These are phyloP conservation scores for Zaprionus nigranus DNA, from an alignment of 1,140 invertebrate genomes.

Conservation along the genomic window DNA sequence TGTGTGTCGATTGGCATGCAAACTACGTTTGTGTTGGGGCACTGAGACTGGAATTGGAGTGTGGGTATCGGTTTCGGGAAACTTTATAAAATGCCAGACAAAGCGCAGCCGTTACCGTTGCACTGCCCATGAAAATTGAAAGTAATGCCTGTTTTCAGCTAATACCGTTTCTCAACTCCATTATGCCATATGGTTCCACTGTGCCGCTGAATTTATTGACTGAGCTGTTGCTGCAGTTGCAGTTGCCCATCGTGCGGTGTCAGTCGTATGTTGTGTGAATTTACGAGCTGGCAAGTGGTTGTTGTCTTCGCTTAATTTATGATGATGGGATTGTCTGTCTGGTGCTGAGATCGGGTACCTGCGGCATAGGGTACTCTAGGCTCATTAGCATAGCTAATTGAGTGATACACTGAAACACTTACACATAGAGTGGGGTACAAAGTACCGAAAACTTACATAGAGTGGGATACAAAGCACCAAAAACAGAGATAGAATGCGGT, in stretches of 20 bases:
- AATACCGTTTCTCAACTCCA: conserved; percentile 44
- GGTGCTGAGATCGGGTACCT: conserved; percentile 7
- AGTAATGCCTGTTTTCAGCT: conserved; percentile 65
- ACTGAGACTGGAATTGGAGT: background rate
- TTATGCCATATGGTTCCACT: conserved; percentile 49
- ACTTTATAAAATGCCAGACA: conserved; percentile 56
- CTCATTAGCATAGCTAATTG: conserved; percentile 77
- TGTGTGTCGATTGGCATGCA: conserved; percentile 57
- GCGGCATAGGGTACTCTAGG: conserved; percentile 2
- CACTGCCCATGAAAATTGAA: conserved; percentile 75
- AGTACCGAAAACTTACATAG: background rate
- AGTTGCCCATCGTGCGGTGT: conserved; percentile 42
- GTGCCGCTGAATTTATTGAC: conserved; percentile 68
- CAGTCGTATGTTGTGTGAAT: conserved; percentile 50
- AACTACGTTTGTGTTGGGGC: conserved; percentile 25
- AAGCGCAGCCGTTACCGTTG: conserved; percentile 24
- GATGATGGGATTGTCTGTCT: conserved; percentile 47
- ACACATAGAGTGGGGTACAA: background rate
- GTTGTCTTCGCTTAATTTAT: conserved; percentile 62
- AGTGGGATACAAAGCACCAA: background rate
- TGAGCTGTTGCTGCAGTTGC: conserved; percentile 17
- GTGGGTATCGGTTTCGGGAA: conserved; percentile 35
- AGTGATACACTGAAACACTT: conserved; percentile 50
- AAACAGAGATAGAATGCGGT: background rate
- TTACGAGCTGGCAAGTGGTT: conserved; percentile 58